phyloP scores from a whole-genome alignment of 2,797 vertebrate species.

The Gadopsis bispinosus region DNA sequence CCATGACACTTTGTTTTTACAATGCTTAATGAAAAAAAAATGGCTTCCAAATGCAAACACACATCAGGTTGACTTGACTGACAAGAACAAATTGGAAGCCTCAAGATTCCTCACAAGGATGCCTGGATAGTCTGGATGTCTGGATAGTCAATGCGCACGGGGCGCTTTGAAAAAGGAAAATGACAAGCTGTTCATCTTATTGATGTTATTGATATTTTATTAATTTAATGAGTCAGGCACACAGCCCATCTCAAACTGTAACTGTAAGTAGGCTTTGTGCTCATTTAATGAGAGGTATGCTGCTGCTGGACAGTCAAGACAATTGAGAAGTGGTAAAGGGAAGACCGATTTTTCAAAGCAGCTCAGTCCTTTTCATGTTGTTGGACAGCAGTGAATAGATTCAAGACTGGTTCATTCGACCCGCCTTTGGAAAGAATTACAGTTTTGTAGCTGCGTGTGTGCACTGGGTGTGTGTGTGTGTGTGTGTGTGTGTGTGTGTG shows the following conservation, averaged over 20 bases:
- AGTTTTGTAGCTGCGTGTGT: conserved; percentile 39
- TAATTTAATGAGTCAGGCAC: conserved; percentile 44
- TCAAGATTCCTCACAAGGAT: conserved; percentile 20
- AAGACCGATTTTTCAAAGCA: conserved; percentile 55
- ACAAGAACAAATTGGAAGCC: conserved; percentile 30
- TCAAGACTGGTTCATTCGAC: conserved; percentile 57
- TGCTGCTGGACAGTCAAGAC: conserved; percentile 43
- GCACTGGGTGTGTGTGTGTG: conserved; percentile 1
- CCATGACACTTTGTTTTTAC: conserved; percentile 4
- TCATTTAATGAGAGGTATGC: conserved; percentile 61
- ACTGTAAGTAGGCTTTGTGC: conserved; percentile 46
- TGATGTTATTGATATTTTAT: conserved; percentile 57
- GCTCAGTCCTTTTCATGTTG: conserved; percentile 63
- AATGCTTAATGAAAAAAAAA: conserved; percentile 4
- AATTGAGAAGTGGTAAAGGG: conserved; percentile 28
- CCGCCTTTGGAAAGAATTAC: conserved; percentile 43
- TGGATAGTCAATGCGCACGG: background rate
- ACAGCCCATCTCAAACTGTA: conserved; percentile 40
- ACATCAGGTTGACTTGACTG: conserved; percentile 21
- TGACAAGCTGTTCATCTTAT: conserved; percentile 43
- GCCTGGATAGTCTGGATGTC: conserved; percentile 5
- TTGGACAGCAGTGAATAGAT: conserved; percentile 66
- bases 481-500: conserved; percentile 3
- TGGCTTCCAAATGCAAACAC: conserved; percentile 18
- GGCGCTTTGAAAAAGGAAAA: conserved; percentile 37